Percentiles rank a stretch among this genome's conserved stretches.
Conservation (phyloP, 2,797 vertebrate species). For the Xenentodon cancila region DNA sequence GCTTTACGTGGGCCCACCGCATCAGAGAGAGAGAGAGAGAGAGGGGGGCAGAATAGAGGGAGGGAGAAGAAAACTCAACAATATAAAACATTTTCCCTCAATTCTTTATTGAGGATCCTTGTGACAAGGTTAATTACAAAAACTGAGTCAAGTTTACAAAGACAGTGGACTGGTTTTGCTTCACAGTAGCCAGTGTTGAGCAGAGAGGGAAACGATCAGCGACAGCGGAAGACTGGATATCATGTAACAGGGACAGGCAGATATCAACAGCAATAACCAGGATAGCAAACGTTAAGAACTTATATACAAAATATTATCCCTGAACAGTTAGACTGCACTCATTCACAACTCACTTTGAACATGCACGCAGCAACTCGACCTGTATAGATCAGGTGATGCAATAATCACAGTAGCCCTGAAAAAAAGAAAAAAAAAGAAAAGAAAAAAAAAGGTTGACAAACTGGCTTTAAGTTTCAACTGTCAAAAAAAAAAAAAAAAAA, state of each 20-base stretch:
- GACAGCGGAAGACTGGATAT: slow-evolving; percentile 44
- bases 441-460: slow-evolving; percentile 5
- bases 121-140: slow-evolving; percentile 72
- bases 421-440: too few relatives aligned
- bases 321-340: slow-evolving; percentile 76
- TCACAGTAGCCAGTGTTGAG: slow-evolving; percentile 59
- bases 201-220: slow-evolving; percentile 29
- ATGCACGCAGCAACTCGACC: slow-evolving; percentile 52
- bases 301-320: slow-evolving; percentile 75
- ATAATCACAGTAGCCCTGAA: slow-evolving; percentile 50
- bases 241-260: slow-evolving; percentile 58
- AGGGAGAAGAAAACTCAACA: slow-evolving; percentile 12
- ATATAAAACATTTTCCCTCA: slow-evolving; percentile 63
- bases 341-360: slow-evolving; percentile 50
- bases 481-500: too few relatives aligned
- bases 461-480: slow-evolving; percentile 16
- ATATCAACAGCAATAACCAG: slow-evolving; percentile 45
- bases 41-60: not conserved
- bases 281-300: slow-evolving; percentile 52
- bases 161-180: slow-evolving; percentile 52
- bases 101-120: slow-evolving; percentile 80
- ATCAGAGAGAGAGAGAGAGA: slow-evolving; percentile 11
- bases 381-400: slow-evolving; percentile 44
- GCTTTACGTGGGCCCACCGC: slow-evolving; percentile 45
- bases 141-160: slow-evolving; percentile 73